Evolutionary conservation across 2,113 vertebrate genomes (phyloP), one percentile per base, ranked within the genome.

Genomic region (Sisor rabdophorus): DNA sequence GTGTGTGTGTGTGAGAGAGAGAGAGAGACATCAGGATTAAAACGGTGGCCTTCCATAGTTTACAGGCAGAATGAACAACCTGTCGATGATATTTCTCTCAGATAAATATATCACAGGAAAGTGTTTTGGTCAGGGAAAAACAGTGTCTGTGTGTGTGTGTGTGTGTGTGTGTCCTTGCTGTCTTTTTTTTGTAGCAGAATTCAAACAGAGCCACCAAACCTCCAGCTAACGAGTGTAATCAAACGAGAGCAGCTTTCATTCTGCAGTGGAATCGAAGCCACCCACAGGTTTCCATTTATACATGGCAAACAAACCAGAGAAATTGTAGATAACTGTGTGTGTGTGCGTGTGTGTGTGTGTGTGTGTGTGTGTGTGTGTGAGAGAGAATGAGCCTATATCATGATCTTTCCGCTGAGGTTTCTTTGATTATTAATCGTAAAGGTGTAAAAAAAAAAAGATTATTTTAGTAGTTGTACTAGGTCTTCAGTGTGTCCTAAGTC

Each of bases 231-330:
- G 55, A 77, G 75, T 24, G 69, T 47, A 60, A 44, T 74, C 77
- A 76, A 78, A 78, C 36, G 32, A 15, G 50, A 73, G 26, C 26
- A 55, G 28, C 40, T 55, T 72, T 79, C 75, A 67, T 73, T 76
- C 67, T 17, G 30, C 69, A 7, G 67, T 52, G 59, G 16, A 61
- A 52, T 28, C 26, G 50, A 68, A 69, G 64, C 53, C 55, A 61
- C 78, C 81, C 71, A 79, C 81, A 76, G 61, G 73, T 72, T 82
- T 82, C 73, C 67, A 75, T 78, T 81, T 81, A 74, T 81, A 75
- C 71, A 19, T 40, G 5, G 68, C 56, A 71, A 61, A 71, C 53
- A 71, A 71, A 63, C 44, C 32, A 30, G 54, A 56, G 28, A 61
- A 30, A n/a, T 22, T 0, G 73, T 10, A 10, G 9, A 24, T 44